Base-by-base conservation (phyloP, 2,797 vertebrate genomes). In the Coregonus suidteri region DNA sequence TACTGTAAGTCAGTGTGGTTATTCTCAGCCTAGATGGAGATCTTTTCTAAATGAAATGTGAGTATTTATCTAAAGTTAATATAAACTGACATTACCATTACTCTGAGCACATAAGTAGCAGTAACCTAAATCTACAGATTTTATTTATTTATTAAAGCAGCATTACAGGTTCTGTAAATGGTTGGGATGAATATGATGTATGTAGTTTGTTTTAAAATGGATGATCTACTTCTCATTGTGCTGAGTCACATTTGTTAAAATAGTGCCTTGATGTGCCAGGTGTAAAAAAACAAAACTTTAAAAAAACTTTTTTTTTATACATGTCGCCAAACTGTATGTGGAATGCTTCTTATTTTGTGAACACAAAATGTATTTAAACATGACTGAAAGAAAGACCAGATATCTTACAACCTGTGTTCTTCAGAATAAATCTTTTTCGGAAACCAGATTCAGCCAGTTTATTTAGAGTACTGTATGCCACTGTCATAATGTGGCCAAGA, bases 261-360 rank as follows among this genome's bases (percentile, higher is more conserved):
- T 88, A 93, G 93, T 94, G 93, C 93, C 92, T 94, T 94, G 86
- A 89, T 66, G 73, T 78, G 82, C 79, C 79, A 81, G 77, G 77
- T 80, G 80, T 76, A 75, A 75, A 80, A 84, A 35, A 75, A 51
- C 78, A 52, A 75, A 70, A 15, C 25, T 25, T 25, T 25, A 74
- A 6, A n/a, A 77, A 54, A 74, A 79, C 69, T 87, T 86, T 84
- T 91, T 91, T 87, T 86, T 89, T 87, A 75, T 91, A 90, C 80
- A 76, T 81, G 76, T 89, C 78, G 77, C 76, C 54, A 69, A 78
- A 75, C 71, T 82, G 79, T 83, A 87, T 91, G 88, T 90, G 88
- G 78, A 88, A 84, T 80, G 76, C 76, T 81, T 84, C 87, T 66
- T 73, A 80, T 87, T 52, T 87, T 82, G 88, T 89, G 82, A 86